Percentiles rank a stretch among this genome's conserved stretches.
Conservation (phyloP, 2,888 invertebrate species). For the Campaea margaritaria region DNA sequence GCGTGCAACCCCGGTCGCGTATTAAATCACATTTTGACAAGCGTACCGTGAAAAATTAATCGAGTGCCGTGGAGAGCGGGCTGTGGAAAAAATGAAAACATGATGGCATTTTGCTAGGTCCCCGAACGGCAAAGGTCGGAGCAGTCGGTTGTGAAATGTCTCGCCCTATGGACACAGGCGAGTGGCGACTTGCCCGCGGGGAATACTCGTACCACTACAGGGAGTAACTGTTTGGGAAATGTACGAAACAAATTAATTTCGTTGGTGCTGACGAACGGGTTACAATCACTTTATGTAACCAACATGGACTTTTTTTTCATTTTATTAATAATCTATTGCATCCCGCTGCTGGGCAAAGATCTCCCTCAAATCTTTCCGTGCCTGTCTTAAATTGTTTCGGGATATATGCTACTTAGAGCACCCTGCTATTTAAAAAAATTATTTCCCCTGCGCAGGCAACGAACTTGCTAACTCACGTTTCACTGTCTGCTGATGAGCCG, state of each 20-base stretch:
- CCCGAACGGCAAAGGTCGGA: constrained; percentile 80
- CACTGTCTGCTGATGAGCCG: too few species aligned
- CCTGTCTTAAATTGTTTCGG: too few species aligned
- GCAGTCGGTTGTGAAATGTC: constrained; percentile 81
- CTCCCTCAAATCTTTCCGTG: too few species aligned
- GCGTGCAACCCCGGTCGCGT: constrained; percentile 56
- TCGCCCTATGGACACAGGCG: constrained; percentile 58
- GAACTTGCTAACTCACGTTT: too few species aligned
- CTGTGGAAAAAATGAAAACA: constrained; percentile 76
- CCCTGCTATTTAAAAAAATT: too few species aligned
- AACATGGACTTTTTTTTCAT: too few species aligned
- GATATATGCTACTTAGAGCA: too few species aligned
- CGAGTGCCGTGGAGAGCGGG: constrained; percentile 80
- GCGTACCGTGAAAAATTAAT: constrained; percentile 85
- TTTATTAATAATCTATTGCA: too few species aligned
- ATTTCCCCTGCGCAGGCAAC: too few species aligned
- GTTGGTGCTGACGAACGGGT: constrained; percentile 9
- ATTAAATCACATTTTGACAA: constrained; percentile 85
- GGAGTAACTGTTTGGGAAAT: constrained; percentile 28
- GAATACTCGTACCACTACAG: constrained; percentile 46
- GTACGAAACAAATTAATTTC: constrained; percentile 7
- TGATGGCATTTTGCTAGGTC: constrained; percentile 79
- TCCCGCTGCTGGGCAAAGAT: too few species aligned
- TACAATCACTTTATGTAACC: too few species aligned
- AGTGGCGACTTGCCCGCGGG: constrained; percentile 60